Percentiles rank a stretch among this genome's conserved stretches.
These are phyloP conservation scores for Hystrix brachyura DNA, from an alignment of 2,113 vertebrate genomes.

Conservation along the genomic window DNA sequence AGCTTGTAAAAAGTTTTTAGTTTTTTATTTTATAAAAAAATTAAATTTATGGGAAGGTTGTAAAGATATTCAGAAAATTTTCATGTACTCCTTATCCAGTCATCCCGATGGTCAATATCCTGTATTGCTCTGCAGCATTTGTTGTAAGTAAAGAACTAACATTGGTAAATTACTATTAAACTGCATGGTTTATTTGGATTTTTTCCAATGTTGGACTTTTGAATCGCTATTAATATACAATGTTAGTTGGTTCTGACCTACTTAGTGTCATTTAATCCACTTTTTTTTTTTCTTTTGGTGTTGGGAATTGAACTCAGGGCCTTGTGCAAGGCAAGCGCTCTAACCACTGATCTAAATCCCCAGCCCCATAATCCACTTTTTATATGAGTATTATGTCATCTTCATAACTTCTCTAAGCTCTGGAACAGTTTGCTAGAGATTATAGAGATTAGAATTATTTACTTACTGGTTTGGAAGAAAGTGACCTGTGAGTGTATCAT, in stretches of 20 bases:
- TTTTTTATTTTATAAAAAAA: conserved; percentile 21
- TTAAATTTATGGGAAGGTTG: neutral
- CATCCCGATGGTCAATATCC: neutral
- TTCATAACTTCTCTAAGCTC: neutral
- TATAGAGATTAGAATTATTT: conserved; percentile 35
- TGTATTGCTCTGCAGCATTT: neutral
- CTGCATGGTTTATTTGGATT: neutral
- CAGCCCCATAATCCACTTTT: neutral
- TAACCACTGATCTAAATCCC: too few species aligned
- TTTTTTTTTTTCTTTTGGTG: neutral
- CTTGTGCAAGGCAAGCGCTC: too few species aligned
- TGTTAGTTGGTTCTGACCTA: neutral
- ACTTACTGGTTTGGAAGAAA: neutral
- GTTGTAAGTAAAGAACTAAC: conserved; percentile 16
- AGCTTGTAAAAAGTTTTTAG: neutral
- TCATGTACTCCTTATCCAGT: neutral
- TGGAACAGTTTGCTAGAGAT: conserved; percentile 11
- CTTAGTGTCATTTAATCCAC: neutral
- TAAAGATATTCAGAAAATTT: neutral
- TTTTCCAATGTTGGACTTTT: neutral
- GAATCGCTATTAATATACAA: neutral
- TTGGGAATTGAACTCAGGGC: too few species aligned
- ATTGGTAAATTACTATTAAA: neutral
- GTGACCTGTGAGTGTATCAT: neutral
- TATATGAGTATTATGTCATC: neutral